Conservation (phyloP, 2,113 vertebrate species). For the Empidonax alnorum region DNA sequence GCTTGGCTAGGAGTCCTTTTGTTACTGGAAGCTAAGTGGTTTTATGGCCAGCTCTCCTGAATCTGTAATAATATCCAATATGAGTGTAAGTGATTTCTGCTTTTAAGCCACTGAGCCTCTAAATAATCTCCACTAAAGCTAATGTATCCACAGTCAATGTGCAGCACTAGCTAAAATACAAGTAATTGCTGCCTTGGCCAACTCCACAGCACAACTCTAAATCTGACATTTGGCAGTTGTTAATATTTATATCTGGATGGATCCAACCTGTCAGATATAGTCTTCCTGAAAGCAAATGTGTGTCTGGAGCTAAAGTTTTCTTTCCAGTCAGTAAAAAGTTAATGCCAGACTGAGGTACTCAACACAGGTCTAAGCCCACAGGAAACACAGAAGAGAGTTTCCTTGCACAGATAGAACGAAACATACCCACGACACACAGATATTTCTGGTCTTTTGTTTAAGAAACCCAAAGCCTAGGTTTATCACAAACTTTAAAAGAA, state of each 20-base stretch:
- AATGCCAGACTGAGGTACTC: not conserved
- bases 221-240: slow-evolving; percentile 22
- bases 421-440: not conserved
- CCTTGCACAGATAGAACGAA: not conserved
- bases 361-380: not conserved
- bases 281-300: not conserved
- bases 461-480: not conserved
- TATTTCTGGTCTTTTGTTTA: not conserved
- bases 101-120: slow-evolving; percentile 60
- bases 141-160: slow-evolving; percentile 29
- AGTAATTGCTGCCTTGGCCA: slow-evolving; percentile 53
- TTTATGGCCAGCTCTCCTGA: slow-evolving; percentile 53
- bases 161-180: slow-evolving; percentile 33
- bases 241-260: not conserved
- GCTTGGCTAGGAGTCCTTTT: slow-evolving; percentile 49
- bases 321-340: not conserved
- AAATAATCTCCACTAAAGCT: slow-evolving; percentile 46
- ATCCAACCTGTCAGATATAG: not conserved
- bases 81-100: slow-evolving; percentile 52
- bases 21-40: slow-evolving; percentile 67
- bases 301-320: not conserved
- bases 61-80: slow-evolving; percentile 59
- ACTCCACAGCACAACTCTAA: not conserved
- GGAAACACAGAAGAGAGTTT: not conserved
- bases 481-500: not conserved